These are phyloP conservation scores for Agrotis puta DNA, from an alignment of 2,888 invertebrate genomes.

Conservation along the genomic window DNA sequence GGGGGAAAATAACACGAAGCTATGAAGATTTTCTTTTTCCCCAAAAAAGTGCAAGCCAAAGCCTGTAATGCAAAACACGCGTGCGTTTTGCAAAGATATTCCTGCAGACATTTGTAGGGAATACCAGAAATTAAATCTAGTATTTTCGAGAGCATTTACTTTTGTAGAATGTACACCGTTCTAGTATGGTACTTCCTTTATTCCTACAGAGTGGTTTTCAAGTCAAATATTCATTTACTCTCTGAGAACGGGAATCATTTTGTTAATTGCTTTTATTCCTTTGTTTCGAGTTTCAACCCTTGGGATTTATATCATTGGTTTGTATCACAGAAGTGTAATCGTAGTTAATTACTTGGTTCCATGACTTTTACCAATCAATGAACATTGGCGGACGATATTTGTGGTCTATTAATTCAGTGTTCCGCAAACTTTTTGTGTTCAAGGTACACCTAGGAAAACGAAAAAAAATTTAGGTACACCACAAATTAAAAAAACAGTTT, in stretches of 20 bases:
- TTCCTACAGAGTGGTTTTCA: background rate
- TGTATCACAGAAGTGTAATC: conserved; percentile 19
- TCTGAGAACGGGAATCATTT: conserved; percentile 8
- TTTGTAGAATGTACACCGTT: background rate
- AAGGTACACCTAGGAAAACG: too few relatives aligned
- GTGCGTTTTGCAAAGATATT: conserved; percentile 8
- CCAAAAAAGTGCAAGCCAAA: background rate
- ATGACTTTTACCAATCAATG: conserved; percentile 29
- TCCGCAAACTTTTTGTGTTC: too few relatives aligned
- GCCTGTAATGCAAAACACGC: background rate
- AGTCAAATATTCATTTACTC: conserved; percentile 28
- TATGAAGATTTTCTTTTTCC: background rate
- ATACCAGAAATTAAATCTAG: conserved; percentile 13
- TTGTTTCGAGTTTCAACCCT: conserved; percentile 21
- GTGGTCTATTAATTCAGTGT: background rate
- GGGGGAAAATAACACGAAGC: background rate
- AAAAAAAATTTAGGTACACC: too few relatives aligned
- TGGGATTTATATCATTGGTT: background rate
- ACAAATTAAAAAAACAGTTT: too few relatives aligned
- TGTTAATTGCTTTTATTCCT: conserved; percentile 36
- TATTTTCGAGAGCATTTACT: conserved; percentile 8
- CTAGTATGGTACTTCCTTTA: background rate
- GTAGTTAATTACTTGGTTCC: conserved; percentile 40
- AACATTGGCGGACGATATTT: conserved; percentile 19
- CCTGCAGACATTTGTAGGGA: background rate